These are phyloP conservation scores for Athripsodes cinereus DNA, from an alignment of 2,888 invertebrate species.

Conservation along the genomic window DNA sequence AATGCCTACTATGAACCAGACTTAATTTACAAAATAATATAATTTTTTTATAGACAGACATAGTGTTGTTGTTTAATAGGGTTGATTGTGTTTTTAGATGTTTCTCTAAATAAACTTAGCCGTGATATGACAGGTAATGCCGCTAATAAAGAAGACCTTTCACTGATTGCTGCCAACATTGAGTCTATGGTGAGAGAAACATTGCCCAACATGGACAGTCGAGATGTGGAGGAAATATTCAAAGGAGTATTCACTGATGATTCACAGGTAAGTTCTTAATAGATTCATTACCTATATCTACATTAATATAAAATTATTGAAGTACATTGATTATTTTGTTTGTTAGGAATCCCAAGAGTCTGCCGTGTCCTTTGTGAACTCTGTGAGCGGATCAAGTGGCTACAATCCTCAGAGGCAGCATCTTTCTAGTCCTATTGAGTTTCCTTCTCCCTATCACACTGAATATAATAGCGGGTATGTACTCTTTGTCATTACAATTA, in stretches of 20 bases:
- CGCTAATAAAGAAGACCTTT: slow-evolving; percentile 59
- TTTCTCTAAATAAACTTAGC: slow-evolving; percentile 3
- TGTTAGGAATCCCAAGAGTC: slow-evolving; percentile 72
- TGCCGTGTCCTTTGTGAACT: slow-evolving; percentile 50
- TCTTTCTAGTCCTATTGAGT: slow-evolving; percentile 60
- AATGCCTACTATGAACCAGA: too few relatives aligned
- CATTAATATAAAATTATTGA: not conserved
- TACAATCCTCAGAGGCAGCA: slow-evolving; percentile 44
- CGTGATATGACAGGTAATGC: slow-evolving; percentile 34
- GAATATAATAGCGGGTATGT: slow-evolving; percentile 71
- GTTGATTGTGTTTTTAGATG: slow-evolving; percentile 10
- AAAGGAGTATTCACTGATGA: slow-evolving; percentile 85
- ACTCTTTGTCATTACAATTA: too few relatives aligned
- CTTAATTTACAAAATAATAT: too few relatives aligned
- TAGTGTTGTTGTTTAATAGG: too few relatives aligned
- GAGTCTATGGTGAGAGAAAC: slow-evolving; percentile 67
- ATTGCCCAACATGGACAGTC: slow-evolving; percentile 81
- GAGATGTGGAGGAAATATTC: slow-evolving; percentile 88
- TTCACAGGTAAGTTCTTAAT: slow-evolving; percentile 43
- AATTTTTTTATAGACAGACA: too few relatives aligned
- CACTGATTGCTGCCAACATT: slow-evolving; percentile 54
- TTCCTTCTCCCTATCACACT: slow-evolving; percentile 72
- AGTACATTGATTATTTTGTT: not conserved
- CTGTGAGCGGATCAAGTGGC: slow-evolving; percentile 39
- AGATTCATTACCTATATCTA: not conserved